Evolutionary conservation across 2,113 vertebrate species (phyloP), one percentile per base, ranked within the genome.

Genomic region (Ptilorrhoa leucosticta): DNA sequence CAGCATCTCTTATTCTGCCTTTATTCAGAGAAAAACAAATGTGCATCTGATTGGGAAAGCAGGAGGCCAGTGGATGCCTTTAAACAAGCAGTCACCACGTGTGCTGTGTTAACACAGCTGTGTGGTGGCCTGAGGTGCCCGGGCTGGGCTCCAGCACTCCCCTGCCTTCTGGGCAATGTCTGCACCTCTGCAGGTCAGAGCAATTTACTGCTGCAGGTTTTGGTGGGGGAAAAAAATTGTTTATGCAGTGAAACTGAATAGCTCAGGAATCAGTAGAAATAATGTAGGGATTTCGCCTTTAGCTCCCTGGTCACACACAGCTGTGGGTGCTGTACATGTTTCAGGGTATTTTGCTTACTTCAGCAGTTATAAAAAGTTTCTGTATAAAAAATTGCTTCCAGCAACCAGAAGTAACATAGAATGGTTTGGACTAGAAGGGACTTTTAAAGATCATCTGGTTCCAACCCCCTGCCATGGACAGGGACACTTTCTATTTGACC

Each of bases 1-100:
- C 87, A 96, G 88, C 83, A 89, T 93, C 83, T 90, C 94, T 95
- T 93, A 82, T 87, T 63, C 90, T 90, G 87, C 56, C 39, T 95
- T 94, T 89, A 87, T 94, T 89, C 83, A 89, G 80, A 71, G 76
- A 26, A 57, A 94, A 93, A 64, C n/a, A 87, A 92, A 94, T 56
- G 72, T 90, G 13, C 48, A 37, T 92, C 86, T 89, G 93, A 88
- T 94, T 95, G 92, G 88, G 60, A 89, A 84, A 93, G 69, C 60
- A 42, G 26, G 72, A 75, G 81, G 75, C 92, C 47, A 58, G 82
- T 44, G 58, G 75, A 47, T 53, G 57, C 65, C 68, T 92, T 95
- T 87, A 54, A 81, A 71, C 30, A 71, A 63, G 83, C 35, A 50
- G 31, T 81, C 60, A 27, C 40, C 89, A 60, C 17, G 17, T 64